A percentile compares a stretch with the other conserved stretches of the same genome.
Evolutionary conservation across 1,140 invertebrate genomes (phyloP).

Genomic region (Homalodisca vitripennis): DNA sequence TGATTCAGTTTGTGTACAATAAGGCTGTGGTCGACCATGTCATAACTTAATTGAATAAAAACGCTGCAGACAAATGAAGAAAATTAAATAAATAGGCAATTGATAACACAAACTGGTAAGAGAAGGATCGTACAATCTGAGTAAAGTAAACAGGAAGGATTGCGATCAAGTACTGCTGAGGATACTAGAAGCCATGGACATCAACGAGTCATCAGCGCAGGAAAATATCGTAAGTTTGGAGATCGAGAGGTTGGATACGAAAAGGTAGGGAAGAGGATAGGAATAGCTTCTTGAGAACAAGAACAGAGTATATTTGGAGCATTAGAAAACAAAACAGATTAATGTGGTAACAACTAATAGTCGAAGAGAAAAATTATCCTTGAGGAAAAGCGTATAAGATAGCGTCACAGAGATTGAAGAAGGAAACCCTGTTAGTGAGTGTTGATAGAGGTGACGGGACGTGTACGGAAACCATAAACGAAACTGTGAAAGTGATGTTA

Average conservation of each 20-base stretch:
- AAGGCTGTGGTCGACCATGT: too few species aligned
- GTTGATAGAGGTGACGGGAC: not conserved
- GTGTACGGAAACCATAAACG: not conserved
- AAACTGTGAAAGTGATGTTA: not conserved
- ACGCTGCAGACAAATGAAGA: too few species aligned
- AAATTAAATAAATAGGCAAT: too few species aligned
- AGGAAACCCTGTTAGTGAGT: not conserved
- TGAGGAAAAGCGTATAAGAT: not conserved
- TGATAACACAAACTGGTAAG: too few species aligned
- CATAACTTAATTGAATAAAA: too few species aligned
- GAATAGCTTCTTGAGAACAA: not conserved
- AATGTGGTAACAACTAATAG: not conserved
- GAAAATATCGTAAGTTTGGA: not conserved
- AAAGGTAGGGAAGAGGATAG: not conserved
- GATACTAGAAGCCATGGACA: not conserved
- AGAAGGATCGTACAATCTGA: not conserved
- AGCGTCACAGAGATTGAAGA: not conserved
- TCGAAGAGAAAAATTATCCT: not conserved
- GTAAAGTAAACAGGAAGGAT: not conserved
- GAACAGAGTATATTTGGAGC: not conserved
- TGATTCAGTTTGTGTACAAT: too few species aligned
- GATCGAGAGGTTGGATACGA: not conserved
- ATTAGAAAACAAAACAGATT: not conserved
- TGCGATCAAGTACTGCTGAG: not conserved
- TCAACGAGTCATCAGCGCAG: not conserved